These are phyloP conservation scores for Butastur rufipennis DNA, from an alignment of 2,113 vertebrate species.

Conservation along the genomic window DNA sequence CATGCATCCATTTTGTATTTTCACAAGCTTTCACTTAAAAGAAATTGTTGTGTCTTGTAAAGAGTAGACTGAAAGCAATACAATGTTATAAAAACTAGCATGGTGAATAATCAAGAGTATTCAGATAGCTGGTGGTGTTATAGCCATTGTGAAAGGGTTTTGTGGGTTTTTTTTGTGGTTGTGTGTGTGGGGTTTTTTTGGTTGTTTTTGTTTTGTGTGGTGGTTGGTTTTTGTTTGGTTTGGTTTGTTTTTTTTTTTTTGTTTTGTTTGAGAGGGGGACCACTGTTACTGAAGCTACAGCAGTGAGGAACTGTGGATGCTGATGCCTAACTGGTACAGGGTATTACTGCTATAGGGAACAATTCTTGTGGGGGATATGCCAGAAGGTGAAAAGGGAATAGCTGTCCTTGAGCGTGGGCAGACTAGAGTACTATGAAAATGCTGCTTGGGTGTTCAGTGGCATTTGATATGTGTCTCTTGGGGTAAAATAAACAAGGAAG, in stretches of 20 bases:
- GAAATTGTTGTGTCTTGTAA: background rate
- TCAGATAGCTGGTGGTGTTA: background rate
- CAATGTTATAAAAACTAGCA: background rate
- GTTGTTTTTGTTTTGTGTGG: background rate
- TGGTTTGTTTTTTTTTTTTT: background rate
- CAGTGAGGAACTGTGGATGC: background rate
- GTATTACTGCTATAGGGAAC: background rate
- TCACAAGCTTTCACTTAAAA: background rate
- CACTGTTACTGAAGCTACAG: background rate
- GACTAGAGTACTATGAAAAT: background rate
- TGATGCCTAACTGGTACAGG: background rate
- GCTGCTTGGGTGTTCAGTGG: background rate
- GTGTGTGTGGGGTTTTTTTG: background rate
- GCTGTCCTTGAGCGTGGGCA: background rate
- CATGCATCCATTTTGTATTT: background rate
- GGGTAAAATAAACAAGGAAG: background rate
- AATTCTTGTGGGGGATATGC: rapidly evolving
- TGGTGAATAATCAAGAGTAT: background rate
- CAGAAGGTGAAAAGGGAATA: background rate
- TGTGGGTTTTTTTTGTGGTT: background rate
- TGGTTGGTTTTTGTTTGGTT: background rate
- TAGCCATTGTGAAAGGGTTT: background rate
- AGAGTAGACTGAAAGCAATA: background rate
- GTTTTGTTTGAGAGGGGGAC: background rate
- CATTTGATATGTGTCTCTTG: background rate